These are phyloP conservation scores for Cosmorhoe ocellata DNA, from an alignment of 2,888 invertebrate species.

Conservation along the genomic window DNA sequence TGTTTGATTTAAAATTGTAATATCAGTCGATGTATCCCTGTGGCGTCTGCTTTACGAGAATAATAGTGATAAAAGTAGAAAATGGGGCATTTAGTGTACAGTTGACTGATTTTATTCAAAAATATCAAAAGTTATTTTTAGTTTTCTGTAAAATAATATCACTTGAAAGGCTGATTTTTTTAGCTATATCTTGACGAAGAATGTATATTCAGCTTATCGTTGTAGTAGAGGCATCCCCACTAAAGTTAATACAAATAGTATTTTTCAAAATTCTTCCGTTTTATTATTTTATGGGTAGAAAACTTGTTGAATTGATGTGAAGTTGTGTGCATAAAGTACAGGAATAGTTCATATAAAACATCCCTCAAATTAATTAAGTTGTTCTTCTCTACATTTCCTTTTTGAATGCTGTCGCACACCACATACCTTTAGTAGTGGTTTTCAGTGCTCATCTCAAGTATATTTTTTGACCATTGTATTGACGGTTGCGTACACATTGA, in stretches of 20 bases:
- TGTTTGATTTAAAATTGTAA: constrained; percentile 4
- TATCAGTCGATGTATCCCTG: constrained; percentile 2
- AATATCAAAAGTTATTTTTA: not conserved
- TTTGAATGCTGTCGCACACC: constrained; percentile 12
- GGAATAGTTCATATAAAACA: too few relatives aligned
- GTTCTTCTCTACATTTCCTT: too few relatives aligned
- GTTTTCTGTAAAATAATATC: constrained; percentile 17
- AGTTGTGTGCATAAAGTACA: constrained; percentile 7
- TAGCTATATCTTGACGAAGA: constrained; percentile 4
- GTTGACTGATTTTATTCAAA: constrained; percentile 10
- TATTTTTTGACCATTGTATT: constrained; percentile 73
- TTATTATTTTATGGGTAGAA: too few relatives aligned
- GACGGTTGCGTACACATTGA: constrained; percentile 62
- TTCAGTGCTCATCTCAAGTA: constrained; percentile 59
- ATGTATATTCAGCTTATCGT: not conserved
- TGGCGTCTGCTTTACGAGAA: not conserved
- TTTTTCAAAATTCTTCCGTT: too few relatives aligned
- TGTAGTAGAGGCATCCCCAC: not conserved
- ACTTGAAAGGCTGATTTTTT: constrained; percentile 17
- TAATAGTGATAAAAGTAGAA: constrained; percentile 11
- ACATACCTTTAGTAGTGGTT: constrained; percentile 11
- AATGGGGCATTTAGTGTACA: constrained; percentile 11
- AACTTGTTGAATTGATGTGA: not conserved
- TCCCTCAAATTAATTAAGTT: too few relatives aligned
- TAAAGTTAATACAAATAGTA: too few relatives aligned